Percentiles rank a stretch among this genome's conserved stretches.
These are phyloP conservation scores for Stegophylla sp. DNA, from an alignment of 2,888 invertebrate species.

Conservation along the genomic window DNA sequence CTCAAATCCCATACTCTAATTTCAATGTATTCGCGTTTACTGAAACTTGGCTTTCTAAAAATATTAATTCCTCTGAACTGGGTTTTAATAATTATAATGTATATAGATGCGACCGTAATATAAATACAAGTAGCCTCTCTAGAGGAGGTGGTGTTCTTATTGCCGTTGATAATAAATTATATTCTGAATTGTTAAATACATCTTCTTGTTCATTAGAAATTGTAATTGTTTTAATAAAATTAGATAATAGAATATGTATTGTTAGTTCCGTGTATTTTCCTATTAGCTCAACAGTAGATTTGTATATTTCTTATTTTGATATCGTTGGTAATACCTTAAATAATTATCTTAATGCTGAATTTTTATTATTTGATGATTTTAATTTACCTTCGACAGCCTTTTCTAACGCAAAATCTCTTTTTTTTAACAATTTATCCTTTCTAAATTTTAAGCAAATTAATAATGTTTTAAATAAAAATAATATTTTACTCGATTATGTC, in stretches of 20 bases:
- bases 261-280: conserved; percentile 12
- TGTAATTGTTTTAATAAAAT: conserved; percentile 5
- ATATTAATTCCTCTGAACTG: not conserved
- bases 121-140: not conserved
- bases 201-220: not conserved
- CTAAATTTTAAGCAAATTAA: no score
- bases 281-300: not conserved
- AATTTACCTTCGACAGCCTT: no score
- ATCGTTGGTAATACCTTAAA: not conserved
- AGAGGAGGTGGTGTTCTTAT: conserved; percentile 14
- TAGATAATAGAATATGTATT: not conserved
- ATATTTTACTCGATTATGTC: no score
- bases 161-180: not conserved
- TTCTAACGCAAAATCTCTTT: no score
- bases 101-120: not conserved
- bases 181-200: conserved; percentile 5
- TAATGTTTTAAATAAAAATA: no score
- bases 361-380: conserved; percentile 15
- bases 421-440: no score
- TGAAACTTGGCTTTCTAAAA: conserved; percentile 8
- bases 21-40: conserved; percentile 1
- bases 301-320: conserved; percentile 3
- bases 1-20: not conserved
- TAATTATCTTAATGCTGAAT: not conserved
- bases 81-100: conserved; percentile 1